A percentile compares a stretch with the other conserved stretches of the same genome.
Conservation (phyloP, 2,113 vertebrate genomes). For the Saimiri boliviensis region DNA sequence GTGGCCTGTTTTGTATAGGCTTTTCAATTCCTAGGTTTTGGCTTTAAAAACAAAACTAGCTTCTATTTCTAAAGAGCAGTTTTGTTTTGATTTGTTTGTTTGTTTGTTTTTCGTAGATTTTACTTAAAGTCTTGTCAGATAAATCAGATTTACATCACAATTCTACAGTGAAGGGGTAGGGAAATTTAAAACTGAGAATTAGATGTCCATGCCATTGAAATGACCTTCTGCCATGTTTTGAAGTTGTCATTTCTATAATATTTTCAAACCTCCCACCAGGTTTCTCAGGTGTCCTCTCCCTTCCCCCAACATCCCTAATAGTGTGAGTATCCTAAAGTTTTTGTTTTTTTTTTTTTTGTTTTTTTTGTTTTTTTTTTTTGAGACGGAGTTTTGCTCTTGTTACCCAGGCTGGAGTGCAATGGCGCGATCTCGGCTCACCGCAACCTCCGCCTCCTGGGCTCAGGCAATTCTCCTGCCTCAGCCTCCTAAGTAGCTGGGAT, state of each 20-base stretch:
- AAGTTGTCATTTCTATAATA: not conserved
- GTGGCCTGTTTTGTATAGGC: not conserved
- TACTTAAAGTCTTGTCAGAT: not conserved
- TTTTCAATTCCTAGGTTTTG: not conserved
- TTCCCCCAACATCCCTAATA: not conserved
- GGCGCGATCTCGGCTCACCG: no score
- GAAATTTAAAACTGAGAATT: constrained; percentile 16
- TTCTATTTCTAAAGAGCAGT: not conserved
- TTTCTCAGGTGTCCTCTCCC: not conserved
- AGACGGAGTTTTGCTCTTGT: no score
- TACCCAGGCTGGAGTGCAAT: no score
- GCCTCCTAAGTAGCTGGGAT: no score
- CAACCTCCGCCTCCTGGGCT: no score
- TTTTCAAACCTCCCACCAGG: constrained; percentile 3
- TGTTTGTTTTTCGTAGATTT: not conserved
- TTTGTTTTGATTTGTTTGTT: no score
- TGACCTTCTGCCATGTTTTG: not conserved
- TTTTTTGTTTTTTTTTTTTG: no score
- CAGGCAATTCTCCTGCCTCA: no score
- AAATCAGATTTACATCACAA: not conserved
- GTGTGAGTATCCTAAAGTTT: not conserved
- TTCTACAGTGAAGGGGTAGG: not conserved
- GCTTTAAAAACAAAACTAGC: not conserved
- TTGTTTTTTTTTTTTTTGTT: constrained; percentile 35
- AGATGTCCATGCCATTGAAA: not conserved